Evolutionary conservation across 30 jellyfish, hydroid and myxozoan genomes (phyloP), one percentile per base, ranked within the genome.

Genomic region (Euphysa ruthae): DNA sequence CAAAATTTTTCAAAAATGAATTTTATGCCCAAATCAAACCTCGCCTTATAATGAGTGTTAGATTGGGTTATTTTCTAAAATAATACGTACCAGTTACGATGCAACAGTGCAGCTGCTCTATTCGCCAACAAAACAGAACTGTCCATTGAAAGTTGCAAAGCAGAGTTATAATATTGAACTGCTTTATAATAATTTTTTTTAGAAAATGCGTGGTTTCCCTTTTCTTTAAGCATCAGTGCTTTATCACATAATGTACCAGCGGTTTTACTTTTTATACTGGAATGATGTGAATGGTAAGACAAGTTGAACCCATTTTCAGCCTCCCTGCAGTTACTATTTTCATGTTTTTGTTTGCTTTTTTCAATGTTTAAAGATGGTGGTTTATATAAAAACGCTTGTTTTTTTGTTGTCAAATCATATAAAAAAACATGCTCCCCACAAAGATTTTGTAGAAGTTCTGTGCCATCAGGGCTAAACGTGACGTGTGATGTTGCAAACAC

Each of bases 371-470:
- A 5, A 46, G 6, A 10, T 3, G 10, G 10, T n/a, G 4, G 3
- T 10, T 46, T 46, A 10, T n/a, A 46, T 29, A n/a, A n/a, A 8
- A 46, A 2, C 18, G 60, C 18, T n/a, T 2, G 4, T 2, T 46
- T 46, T 38, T 61, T 70, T 6, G 60, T 49, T 22, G 23, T 5
- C 23, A 70, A 50, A 61, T 74, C 82, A 50, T 82, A 89, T 13
- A 82, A 21, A 71, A 80, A 89, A 2, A 81, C 85, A 58, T 89
- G 98, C 30, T 89, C 98, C 16, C 98, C 98, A 10, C 98, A 94
- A 35, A 89, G 32, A 32, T 89, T 89, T 15, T 87, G 78, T 2
- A 89, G 54, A 15, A 89, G 13, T 63, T 89, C 98, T 20, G 54
- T 62, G 10, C 98, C 98, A 51, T 75, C 83, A 0, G 98, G 95